Base-by-base conservation (phyloP, 2,888 invertebrate genomes). In the Scaptomyza caliginosa region DNA sequence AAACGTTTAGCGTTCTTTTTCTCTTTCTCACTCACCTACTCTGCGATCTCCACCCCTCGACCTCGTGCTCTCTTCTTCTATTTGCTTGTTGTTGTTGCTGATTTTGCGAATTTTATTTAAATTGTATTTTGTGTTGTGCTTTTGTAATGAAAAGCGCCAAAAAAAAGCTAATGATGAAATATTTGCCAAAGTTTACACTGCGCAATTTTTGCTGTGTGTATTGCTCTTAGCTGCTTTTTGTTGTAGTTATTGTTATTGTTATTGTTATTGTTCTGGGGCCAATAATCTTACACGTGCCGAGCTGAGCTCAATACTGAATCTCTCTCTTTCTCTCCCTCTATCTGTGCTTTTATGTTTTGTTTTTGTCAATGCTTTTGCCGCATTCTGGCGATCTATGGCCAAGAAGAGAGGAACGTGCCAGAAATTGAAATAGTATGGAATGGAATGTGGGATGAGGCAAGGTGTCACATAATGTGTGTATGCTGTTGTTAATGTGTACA, bases 61-160 rank as follows among this genome's bases (percentile, higher is more conserved):
- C 16, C 11, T 46, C 6, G 32, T n/a, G n/a, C n/a, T n/a, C 13
- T 32, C 32, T 13, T 32, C 32, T 32, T 32, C n/a, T 32, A 11
- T 10, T 10, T 28, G 2, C 8, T 0, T 17, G 24, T 46, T 59
- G 55, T 48, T 67, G 57, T 48, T 43, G 84, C 81, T 72, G 81
- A 81, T 70, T 67, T 84, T 81, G 80, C 80, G 67, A 80, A 80
- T 77, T 80, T 81, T 84, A 80, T 80, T 84, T 81, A 84, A 80
- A 80, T 80, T 84, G 60, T 74, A 62, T 73, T 63, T 74, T 56
- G 60, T 16, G 34, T 56, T 13, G 39, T 65, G 66, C 64, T 63
- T 46, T 62, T 77, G 76, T 67, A 74, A 82, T 84, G 85, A 84
- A 81, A 81, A 80, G 84, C 74, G 68, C 57, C 80, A 83, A 74